phyloP scores from a whole-genome alignment of 2,797 vertebrate genomes.

The Sebastes elongatus region DNA sequence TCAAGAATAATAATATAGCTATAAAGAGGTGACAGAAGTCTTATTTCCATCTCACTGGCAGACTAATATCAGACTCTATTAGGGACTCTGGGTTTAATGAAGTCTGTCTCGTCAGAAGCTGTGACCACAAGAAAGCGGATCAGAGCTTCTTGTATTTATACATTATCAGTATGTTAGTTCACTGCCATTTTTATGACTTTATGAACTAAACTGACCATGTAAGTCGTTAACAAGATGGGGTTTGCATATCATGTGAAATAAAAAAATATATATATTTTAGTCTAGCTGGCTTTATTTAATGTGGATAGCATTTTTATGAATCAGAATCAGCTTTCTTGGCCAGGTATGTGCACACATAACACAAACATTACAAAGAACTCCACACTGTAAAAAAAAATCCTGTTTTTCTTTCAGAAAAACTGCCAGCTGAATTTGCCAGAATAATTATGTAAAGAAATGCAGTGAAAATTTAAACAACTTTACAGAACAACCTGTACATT shows the following conservation, averaged over 20 bases:
- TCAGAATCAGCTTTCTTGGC: not conserved
- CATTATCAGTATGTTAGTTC: not conserved
- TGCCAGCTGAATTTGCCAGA: no score
- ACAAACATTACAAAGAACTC: no score
- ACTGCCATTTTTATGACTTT: not conserved
- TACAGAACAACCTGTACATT: no score
- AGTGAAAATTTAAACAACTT: no score
- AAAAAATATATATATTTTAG: not conserved
- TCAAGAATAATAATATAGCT: no score
- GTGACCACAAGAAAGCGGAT: not conserved
- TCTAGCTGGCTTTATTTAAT: not conserved
- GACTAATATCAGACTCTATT: no score
- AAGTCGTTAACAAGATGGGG: not conserved
- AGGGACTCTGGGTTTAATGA: no score
- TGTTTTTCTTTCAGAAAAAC: no score
- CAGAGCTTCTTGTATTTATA: not conserved
- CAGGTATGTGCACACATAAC: not conserved
- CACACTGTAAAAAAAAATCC: no score
- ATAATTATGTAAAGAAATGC: no score
- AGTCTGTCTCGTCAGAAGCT: not conserved
- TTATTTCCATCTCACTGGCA: not conserved
- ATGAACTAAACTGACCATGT: not conserved
- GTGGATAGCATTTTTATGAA: not conserved
- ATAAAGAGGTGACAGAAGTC: not conserved
- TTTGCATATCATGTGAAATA: not conserved